phyloP scores from a whole-genome alignment of 2,113 vertebrate genomes.

The Progne subis region DNA sequence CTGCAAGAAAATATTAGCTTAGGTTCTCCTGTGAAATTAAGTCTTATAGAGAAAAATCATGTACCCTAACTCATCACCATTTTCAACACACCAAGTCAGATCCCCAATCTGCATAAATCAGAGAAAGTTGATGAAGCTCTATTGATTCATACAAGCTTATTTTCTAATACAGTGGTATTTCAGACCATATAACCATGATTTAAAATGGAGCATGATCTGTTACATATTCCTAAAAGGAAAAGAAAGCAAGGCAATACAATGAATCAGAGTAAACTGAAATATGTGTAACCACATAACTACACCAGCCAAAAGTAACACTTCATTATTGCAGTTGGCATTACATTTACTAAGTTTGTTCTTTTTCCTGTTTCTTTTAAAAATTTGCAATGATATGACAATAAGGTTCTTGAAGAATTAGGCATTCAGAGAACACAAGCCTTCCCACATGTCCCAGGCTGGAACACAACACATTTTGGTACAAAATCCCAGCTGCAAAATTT shows the following conservation, averaged over 20 bases:
- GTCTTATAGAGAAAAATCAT: neutral
- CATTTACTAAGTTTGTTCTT: slow-evolving; percentile 8
- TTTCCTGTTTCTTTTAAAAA: slow-evolving; percentile 40
- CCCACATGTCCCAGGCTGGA: neutral
- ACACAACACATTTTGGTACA: neutral
- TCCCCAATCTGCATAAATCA: neutral
- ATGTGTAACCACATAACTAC: neutral
- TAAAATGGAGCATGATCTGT: neutral
- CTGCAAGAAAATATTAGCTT: neutral
- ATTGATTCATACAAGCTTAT: neutral
- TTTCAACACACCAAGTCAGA: neutral
- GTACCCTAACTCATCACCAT: neutral
- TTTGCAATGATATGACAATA: neutral
- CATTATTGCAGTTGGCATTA: slow-evolving; percentile 11
- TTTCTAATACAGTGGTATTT: neutral
- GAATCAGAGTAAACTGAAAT: slow-evolving; percentile 33
- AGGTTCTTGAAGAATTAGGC: slow-evolving; percentile 6
- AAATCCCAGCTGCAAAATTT: neutral
- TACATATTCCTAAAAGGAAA: neutral
- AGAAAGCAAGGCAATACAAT: neutral
- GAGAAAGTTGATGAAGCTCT: neutral
- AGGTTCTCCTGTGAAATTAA: neutral
- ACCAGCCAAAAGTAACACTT: slow-evolving; percentile 56
- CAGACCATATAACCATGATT: neutral
- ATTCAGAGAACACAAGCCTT: slow-evolving; percentile 34